These are phyloP conservation scores for Syncerus caffer DNA, from an alignment of 2,797 vertebrate genomes.

Conservation along the genomic window DNA sequence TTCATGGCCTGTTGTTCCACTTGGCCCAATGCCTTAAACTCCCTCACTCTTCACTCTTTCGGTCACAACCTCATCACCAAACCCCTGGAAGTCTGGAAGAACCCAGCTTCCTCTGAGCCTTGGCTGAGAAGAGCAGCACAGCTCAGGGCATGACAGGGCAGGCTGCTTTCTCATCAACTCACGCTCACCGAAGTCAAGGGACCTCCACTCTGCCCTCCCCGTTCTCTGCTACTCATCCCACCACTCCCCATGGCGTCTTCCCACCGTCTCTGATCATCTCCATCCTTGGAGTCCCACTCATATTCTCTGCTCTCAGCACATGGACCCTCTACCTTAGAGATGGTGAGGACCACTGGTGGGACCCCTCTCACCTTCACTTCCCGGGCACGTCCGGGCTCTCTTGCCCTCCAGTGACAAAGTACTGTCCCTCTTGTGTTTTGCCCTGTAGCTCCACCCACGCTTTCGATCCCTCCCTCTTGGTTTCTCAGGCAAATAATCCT, in stretches of 20 bases:
- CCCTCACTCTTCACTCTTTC: neutral
- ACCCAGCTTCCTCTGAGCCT: neutral
- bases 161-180: neutral
- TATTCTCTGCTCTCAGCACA: neutral
- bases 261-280: neutral
- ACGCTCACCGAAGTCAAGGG: neutral
- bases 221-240: neutral
- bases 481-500: neutral
- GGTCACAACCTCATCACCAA: neutral
- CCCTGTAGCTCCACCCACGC: neutral
- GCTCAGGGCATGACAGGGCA: neutral
- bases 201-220: accelerated
- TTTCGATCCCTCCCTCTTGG: neutral
- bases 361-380: neutral
- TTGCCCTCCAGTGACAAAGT: neutral
- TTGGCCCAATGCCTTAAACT: neutral
- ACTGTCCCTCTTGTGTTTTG: neutral
- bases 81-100: neutral
- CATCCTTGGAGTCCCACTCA: neutral
- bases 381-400: neutral
- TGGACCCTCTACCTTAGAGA: neutral
- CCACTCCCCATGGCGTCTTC: neutral
- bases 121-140: neutral
- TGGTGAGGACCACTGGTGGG: neutral
- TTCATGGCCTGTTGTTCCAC: neutral